phyloP scores from a whole-genome alignment of 2,113 vertebrate genomes.

The Galeopterus variegatus region DNA sequence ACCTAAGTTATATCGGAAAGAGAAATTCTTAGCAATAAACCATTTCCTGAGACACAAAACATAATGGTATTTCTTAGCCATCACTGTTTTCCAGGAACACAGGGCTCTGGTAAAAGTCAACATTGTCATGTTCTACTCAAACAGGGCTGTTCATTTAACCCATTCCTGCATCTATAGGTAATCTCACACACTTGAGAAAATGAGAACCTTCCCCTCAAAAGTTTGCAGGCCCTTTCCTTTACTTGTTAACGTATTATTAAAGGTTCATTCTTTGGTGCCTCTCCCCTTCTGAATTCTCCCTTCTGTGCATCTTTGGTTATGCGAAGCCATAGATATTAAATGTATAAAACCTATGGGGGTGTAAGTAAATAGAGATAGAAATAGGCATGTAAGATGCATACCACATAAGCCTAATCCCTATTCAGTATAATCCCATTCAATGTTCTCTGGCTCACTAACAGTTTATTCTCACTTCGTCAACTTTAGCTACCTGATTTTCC shows the following conservation, averaged over 20 bases:
- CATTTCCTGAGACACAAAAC: neutral
- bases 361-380: constrained; percentile 85
- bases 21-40: neutral
- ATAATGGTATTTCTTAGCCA: neutral
- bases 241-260: neutral
- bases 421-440: constrained; percentile 81
- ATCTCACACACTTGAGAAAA: neutral
- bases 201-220: neutral
- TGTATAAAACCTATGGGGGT: constrained; percentile 82
- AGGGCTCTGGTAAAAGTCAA: neutral
- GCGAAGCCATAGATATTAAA: constrained; percentile 80
- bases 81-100: neutral
- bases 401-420: constrained; percentile 80
- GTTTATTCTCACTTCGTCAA: constrained; percentile 66
- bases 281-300: constrained; percentile 70
- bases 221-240: neutral
- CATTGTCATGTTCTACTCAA: neutral
- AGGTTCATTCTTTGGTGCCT: neutral
- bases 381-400: constrained; percentile 80
- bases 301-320: constrained; percentile 79
- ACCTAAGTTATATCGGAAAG: neutral
- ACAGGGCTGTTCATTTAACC: neutral
- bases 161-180: neutral
- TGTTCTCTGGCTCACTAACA: constrained; percentile 64
- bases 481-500: constrained; percentile 71